Evolutionary conservation across 1,140 invertebrate species (phyloP).

Genomic region (Antheraea mylitta): DNA sequence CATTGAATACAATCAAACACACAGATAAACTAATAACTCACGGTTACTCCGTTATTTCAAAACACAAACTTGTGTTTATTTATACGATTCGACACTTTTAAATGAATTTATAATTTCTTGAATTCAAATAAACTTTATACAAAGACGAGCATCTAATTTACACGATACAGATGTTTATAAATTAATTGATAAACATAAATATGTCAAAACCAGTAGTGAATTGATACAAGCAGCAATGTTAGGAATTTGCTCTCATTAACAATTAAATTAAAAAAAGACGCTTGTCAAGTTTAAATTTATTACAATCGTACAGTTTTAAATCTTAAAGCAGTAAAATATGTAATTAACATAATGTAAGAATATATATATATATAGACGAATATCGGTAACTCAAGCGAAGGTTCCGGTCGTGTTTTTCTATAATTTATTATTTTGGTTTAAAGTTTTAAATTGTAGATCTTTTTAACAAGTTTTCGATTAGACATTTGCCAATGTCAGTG

Average conservation of each 20-base stretch:
- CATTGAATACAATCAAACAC: conserved; percentile 25
- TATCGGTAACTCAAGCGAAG: too few relatives aligned
- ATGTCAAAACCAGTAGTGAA: background rate
- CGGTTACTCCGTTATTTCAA: conserved; percentile 4
- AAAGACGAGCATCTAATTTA: too few relatives aligned
- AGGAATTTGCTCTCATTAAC: background rate
- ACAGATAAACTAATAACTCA: conserved; percentile 20
- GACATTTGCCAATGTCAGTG: too few relatives aligned
- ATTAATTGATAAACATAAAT: too few relatives aligned
- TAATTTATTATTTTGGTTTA: too few relatives aligned
- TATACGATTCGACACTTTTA: background rate
- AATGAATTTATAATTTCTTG: background rate
- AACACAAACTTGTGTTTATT: background rate
- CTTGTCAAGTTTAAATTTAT: background rate
- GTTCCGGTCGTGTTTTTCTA: too few relatives aligned
- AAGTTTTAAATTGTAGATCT: too few relatives aligned
- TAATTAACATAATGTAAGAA: background rate
- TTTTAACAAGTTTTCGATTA: too few relatives aligned
- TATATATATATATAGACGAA: background rate
- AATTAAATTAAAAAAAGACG: background rate
- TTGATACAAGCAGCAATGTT: background rate
- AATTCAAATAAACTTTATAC: too few relatives aligned
- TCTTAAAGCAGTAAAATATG: background rate
- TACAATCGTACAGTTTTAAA: background rate
- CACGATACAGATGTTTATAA: too few relatives aligned